Conservation (phyloP, 2,888 invertebrate genomes). For the Furcula furcula region DNA sequence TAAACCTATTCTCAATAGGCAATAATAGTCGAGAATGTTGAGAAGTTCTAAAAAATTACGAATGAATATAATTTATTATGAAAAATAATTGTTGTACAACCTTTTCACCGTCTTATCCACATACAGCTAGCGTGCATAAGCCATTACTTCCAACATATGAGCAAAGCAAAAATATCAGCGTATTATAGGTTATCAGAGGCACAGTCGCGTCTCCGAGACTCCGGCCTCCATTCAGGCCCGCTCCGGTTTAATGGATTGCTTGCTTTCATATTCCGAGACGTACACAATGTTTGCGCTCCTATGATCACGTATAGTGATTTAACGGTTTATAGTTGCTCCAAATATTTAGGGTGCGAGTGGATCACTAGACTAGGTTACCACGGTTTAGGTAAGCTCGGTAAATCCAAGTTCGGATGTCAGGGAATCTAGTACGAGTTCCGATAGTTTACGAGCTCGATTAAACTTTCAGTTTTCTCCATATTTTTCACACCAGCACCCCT, state of each 20-base stretch:
- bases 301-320: conserved; percentile 70
- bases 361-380: conserved; percentile 1
- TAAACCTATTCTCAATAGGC: too few species aligned
- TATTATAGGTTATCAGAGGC: conserved; percentile 80
- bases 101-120: conserved; percentile 45
- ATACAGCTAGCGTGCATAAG: conserved; percentile 49
- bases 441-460: too few species aligned
- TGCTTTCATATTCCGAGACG: conserved; percentile 74
- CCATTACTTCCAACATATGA: conserved; percentile 82
- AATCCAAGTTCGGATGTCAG: neutral
- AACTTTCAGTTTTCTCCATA: too few species aligned
- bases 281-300: conserved; percentile 67
- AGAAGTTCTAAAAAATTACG: too few species aligned
- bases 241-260: conserved; percentile 77
- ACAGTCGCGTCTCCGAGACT: conserved; percentile 66
- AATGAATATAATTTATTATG: too few species aligned
- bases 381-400: neutral
- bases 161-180: conserved; percentile 81
- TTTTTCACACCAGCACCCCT: too few species aligned
- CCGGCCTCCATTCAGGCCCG: conserved; percentile 66
- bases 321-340: conserved; percentile 51
- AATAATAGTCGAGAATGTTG: too few species aligned
- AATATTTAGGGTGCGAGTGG: conserved; percentile 8
- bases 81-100: too few species aligned
- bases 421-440: too few species aligned